A percentile compares a stretch with the other conserved stretches of the same genome.
Conservation (phyloP, 2,113 vertebrate genomes). For the Telmatochromis bifrenatus region DNA sequence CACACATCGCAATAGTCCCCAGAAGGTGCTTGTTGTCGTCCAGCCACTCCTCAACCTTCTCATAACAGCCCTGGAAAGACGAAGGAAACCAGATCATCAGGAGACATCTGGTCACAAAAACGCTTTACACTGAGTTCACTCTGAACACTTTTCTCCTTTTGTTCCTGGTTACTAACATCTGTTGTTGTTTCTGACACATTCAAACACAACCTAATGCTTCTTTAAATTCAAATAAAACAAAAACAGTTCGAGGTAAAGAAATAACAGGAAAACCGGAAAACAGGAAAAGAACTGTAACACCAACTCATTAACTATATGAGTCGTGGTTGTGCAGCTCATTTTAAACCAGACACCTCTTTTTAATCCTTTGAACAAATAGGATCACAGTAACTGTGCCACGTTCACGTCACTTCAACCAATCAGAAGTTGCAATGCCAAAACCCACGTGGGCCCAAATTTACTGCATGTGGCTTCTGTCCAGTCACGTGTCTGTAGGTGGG, state of each 20-base stretch:
- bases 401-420: neutral
- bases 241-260: neutral
- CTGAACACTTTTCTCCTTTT: neutral
- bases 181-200: neutral
- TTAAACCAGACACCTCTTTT: neutral
- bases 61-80: constrained; percentile 85
- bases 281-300: neutral
- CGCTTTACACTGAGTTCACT: neutral
- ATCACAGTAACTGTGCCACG: neutral
- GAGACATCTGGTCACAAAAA: neutral
- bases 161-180: neutral
- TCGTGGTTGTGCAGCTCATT: neutral
- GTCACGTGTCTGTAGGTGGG: neutral
- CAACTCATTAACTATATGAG: neutral
- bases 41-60: constrained; percentile 88
- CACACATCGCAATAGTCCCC: constrained; percentile 88
- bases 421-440: neutral
- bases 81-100: neutral
- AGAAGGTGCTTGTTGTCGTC: constrained; percentile 92
- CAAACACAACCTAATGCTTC: neutral
- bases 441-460: neutral
- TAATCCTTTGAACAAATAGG: neutral
- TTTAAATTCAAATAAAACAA: neutral
- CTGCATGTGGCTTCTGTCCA: neutral
- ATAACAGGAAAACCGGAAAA: neutral